Evolutionary conservation across 2,888 invertebrate species (phyloP).

Genomic region (Ganaspis brasiliensis): DNA sequence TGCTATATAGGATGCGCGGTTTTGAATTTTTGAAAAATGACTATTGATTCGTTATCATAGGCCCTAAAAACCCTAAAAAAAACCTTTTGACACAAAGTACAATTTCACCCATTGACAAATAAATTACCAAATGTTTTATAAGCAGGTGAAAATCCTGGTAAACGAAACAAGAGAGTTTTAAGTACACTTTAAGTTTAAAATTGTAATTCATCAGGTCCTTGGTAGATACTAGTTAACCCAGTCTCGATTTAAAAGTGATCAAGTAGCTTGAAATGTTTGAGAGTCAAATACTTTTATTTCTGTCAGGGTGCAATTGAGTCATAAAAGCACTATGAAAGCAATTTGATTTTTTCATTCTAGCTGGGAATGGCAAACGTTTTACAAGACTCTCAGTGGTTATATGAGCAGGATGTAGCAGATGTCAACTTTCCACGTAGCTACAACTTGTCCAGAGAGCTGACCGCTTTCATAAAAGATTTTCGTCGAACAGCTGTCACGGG

Average conservation of each 20-base stretch:
- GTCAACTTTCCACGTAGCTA: slow-evolving; percentile 89
- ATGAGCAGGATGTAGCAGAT: slow-evolving; percentile 82
- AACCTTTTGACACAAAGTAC: too few species aligned
- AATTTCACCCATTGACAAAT: too few species aligned
- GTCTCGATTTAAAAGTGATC: neutral
- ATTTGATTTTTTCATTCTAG: slow-evolving; percentile 56
- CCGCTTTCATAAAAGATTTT: slow-evolving; percentile 88
- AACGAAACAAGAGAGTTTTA: too few species aligned
- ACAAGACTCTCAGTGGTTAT: slow-evolving; percentile 85
- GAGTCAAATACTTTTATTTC: neutral
- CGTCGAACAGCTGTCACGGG: slow-evolving; percentile 90
- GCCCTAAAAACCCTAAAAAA: too few species aligned
- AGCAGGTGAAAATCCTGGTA: too few species aligned
- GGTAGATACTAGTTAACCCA: too few species aligned
- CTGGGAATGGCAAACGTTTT: slow-evolving; percentile 77
- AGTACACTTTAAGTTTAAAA: too few species aligned
- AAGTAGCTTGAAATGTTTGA: neutral
- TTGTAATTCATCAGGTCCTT: too few species aligned
- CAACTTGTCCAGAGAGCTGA: slow-evolving; percentile 82
- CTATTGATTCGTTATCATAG: too few species aligned
- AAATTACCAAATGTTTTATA: too few species aligned
- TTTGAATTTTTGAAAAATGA: too few species aligned
- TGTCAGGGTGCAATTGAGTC: neutral
- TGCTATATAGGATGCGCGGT: too few species aligned
- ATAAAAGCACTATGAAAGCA: slow-evolving; percentile 29